phyloP scores from a whole-genome alignment of 2,113 vertebrate genomes.

The Rhinoderma darwinii region DNA sequence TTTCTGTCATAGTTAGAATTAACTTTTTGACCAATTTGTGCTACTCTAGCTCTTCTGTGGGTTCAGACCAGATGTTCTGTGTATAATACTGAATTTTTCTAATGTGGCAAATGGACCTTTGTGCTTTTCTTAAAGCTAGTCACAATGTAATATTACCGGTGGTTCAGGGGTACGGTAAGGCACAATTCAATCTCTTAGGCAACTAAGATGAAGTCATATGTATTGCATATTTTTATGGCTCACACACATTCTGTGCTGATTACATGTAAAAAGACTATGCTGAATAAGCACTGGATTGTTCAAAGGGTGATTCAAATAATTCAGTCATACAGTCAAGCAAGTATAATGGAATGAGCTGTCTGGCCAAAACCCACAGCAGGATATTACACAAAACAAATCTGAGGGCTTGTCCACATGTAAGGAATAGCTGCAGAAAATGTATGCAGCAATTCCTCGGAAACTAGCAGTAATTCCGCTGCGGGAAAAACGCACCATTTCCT shows the following conservation, averaged over 20 bases:
- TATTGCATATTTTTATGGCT: neutral
- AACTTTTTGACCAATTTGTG: too few relatives aligned
- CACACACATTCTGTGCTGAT: neutral
- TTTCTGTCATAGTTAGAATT: too few relatives aligned
- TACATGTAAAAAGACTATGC: neutral
- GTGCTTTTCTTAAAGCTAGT: neutral
- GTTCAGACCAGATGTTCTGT: too few relatives aligned
- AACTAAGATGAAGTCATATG: neutral
- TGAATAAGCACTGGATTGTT: conserved; percentile 10
- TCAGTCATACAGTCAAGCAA: conserved; percentile 3
- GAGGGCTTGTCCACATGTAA: too few relatives aligned
- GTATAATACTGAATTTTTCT: neutral
- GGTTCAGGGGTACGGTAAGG: neutral
- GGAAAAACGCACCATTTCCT: too few relatives aligned
- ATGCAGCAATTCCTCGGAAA: too few relatives aligned
- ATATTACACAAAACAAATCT: conserved; percentile 45
- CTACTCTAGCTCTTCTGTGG: too few relatives aligned
- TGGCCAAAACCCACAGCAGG: conserved; percentile 46
- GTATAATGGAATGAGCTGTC: conserved; percentile 19
- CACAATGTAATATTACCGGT: neutral
- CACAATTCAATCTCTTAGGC: neutral
- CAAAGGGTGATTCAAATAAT: conserved; percentile 17
- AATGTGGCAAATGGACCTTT: neutral
- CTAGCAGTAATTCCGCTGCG: too few relatives aligned
- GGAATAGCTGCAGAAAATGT: too few relatives aligned